These are phyloP conservation scores for Andrena trimmerana DNA, from an alignment of 2,888 invertebrate species.

Conservation along the genomic window DNA sequence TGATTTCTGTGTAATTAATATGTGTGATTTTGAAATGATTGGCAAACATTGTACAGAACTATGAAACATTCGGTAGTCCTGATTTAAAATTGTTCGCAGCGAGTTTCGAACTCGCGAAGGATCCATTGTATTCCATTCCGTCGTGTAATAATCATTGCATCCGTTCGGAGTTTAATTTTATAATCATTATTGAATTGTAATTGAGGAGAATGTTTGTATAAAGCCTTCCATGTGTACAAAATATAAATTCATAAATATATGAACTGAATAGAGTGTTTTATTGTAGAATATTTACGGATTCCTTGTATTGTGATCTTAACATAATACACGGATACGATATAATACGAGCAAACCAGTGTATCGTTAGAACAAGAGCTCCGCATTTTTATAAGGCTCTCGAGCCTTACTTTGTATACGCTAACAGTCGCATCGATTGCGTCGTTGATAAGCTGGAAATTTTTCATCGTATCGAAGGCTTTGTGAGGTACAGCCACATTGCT, in stretches of 20 bases:
- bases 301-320: constrained; percentile 88
- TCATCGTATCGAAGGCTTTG: constrained; percentile 82
- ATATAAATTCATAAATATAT: constrained; percentile 41
- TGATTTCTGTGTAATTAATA: constrained; percentile 20
- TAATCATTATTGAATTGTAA: constrained; percentile 20
- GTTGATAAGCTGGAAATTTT: constrained; percentile 87
- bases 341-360: constrained; percentile 88
- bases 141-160: constrained; percentile 35
- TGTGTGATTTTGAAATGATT: constrained; percentile 26
- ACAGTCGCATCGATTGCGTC: constrained; percentile 85
- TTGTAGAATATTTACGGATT: constrained; percentile 86
- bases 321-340: constrained; percentile 87
- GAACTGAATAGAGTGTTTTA: constrained; percentile 63
- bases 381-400: constrained; percentile 87
- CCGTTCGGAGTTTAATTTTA: constrained; percentile 21
- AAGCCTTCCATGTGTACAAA: constrained; percentile 39
- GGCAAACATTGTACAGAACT: constrained; percentile 32
- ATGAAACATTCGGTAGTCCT: constrained; percentile 5
- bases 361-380: constrained; percentile 87
- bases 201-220: constrained; percentile 36
- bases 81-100: constrained; percentile 1
- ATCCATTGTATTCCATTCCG: constrained; percentile 8
- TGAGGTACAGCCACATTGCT: constrained; percentile 80
- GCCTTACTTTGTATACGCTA: constrained; percentile 86
- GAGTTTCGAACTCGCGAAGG: not conserved